Base-by-base conservation (phyloP, 2,113 vertebrate genomes). In the Camelus bactrianus region DNA sequence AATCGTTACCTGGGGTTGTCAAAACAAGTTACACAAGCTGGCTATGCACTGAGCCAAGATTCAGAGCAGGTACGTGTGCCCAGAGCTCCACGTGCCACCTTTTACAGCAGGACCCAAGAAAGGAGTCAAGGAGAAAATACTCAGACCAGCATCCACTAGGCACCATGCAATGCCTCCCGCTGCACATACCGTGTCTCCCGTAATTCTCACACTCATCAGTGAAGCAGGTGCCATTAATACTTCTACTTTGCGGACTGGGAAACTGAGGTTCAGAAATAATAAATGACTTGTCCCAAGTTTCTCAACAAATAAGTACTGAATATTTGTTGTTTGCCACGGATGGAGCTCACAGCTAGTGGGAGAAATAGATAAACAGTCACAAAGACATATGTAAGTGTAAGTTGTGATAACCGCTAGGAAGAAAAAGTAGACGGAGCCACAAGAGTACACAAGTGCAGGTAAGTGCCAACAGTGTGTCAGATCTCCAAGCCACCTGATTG, bases 1-100 rank as follows among this genome's bases (percentile, higher is more conserved):
- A 95, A 98, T 91, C 42, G 22, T 93, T 92, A 95, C 97, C 96
- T 70, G 76, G 70, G 95, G 95, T 97, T 98, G 83, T 97, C 91
- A 95, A 96, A 91, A 86, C 89, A 95, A 96, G 97, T 96, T 67
- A 92, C 70, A 85, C 10, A 0, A 24, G 84, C 82, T 70, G 85
- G 22, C 60, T 38, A 13, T 48, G 38, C 14, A 46, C 77, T 30
- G 67, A 50, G 70, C 56, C 54, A 12, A 73, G 42, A 69, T 82
- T 56, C 88, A 20, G 76, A 93, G 80, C 64, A 28, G 65, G 67
- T 8, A 19, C 8, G 8, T 2, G 1, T 0, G 7, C 28, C 28
- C 17, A 24, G 15, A 42, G 72, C 52, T 50, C 64, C 16, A 2
- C 0, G 2, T 4, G 2, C 32, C 14, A 8, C n/a, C 15, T 28